phyloP scores from a whole-genome alignment of 2,113 vertebrate species.

The Vidua chalybeata region DNA sequence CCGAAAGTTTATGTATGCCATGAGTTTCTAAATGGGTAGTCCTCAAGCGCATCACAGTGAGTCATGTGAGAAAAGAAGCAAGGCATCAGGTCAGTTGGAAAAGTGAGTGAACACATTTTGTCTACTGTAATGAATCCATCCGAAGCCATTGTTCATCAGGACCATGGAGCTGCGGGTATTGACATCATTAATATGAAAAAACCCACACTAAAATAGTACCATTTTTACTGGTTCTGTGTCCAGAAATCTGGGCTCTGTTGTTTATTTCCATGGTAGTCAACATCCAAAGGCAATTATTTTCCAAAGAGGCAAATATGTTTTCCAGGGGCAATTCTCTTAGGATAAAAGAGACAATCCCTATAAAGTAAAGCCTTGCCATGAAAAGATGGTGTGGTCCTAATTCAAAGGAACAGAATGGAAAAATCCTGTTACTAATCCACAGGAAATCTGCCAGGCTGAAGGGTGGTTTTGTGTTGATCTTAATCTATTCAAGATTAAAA shows the following conservation, averaged over 20 bases:
- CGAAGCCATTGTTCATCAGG: neutral
- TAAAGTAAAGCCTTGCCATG: neutral
- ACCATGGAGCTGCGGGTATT: neutral
- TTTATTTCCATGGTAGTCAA: neutral
- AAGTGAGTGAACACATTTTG: neutral
- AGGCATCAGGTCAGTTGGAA: neutral
- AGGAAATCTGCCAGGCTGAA: neutral
- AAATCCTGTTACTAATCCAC: neutral
- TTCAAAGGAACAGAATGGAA: neutral
- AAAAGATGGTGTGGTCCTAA: neutral
- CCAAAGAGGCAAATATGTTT: neutral
- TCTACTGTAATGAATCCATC: neutral
- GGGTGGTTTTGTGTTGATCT: neutral
- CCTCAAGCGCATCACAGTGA: neutral
- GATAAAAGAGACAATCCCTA: neutral
- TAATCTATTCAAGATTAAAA: neutral
- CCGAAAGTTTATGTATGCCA: neutral
- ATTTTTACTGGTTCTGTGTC: neutral
- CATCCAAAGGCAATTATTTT: neutral
- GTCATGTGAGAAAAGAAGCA: neutral
- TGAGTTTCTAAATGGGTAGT: neutral
- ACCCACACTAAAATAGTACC: rapidly evolving
- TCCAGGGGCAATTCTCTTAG: neutral
- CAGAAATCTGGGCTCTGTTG: neutral
- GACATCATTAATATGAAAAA: neutral